These are phyloP conservation scores for Lonchura striata DNA, from an alignment of 2,113 vertebrate species.

Conservation along the genomic window DNA sequence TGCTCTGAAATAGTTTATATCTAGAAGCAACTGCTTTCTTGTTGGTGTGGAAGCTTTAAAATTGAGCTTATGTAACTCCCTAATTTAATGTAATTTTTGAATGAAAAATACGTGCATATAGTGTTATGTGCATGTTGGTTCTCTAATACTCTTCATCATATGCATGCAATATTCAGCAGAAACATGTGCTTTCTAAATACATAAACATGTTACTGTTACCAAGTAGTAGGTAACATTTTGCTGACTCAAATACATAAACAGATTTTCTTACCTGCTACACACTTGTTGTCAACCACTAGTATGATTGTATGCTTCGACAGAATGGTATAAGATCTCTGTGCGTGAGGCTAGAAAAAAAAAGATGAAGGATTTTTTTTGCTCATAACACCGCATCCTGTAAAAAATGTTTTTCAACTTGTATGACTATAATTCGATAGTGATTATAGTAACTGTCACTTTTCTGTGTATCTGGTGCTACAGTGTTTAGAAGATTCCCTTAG, in stretches of 20 bases:
- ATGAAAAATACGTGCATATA: background rate
- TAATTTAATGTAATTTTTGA: background rate
- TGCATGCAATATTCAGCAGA: slow-evolving; percentile 1
- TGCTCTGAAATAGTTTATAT: background rate
- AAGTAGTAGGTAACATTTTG: background rate
- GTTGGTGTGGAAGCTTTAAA: background rate
- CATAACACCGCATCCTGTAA: background rate
- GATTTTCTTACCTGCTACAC: background rate
- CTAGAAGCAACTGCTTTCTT: background rate
- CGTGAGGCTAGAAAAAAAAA: background rate
- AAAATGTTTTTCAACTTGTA: background rate
- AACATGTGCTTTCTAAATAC: background rate
- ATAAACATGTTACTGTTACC: background rate
- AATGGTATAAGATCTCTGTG: background rate
- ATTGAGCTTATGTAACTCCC: background rate
- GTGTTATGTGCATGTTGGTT: slow-evolving; percentile 16
- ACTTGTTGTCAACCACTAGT: slow-evolving; percentile 39
- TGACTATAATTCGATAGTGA: background rate
- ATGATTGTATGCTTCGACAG: background rate
- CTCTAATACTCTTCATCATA: background rate
- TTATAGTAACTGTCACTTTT: background rate
- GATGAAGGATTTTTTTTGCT: background rate
- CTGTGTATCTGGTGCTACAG: background rate
- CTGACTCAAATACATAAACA: background rate
- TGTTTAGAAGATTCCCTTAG: background rate